Evolutionary conservation across 2,797 vertebrate genomes (phyloP).

Genomic region (Borostomias antarcticus): DNA sequence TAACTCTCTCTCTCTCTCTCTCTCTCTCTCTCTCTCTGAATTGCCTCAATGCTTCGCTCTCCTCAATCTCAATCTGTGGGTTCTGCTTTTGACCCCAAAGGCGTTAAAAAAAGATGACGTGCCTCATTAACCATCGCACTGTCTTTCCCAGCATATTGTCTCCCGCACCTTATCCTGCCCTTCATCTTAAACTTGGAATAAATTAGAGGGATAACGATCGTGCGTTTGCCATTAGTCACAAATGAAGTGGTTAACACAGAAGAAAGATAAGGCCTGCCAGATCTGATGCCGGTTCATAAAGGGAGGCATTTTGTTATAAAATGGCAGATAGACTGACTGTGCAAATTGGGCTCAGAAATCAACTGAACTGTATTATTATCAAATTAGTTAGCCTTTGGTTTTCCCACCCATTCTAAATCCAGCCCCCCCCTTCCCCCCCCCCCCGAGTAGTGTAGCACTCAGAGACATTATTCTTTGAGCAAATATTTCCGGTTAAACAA

Average conservation of each 20-base stretch:
- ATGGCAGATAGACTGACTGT: slow-evolving; percentile 67
- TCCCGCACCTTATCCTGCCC: slow-evolving; percentile 69
- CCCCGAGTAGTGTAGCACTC: slow-evolving; percentile 38
- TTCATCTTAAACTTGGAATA: slow-evolving; percentile 78
- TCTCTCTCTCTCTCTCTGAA: slow-evolving; percentile 42
- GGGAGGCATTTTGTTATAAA: slow-evolving; percentile 66
- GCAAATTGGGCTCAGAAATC: slow-evolving; percentile 74
- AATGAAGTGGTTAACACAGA: slow-evolving; percentile 79
- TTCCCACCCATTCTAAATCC: slow-evolving; percentile 54
- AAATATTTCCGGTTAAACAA: slow-evolving; percentile 60
- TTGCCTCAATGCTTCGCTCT: slow-evolving; percentile 52
- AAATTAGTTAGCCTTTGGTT: slow-evolving; percentile 70
- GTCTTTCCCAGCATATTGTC: slow-evolving; percentile 73
- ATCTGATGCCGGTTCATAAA: slow-evolving; percentile 74
- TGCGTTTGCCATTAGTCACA: slow-evolving; percentile 75
- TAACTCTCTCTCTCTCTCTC: slow-evolving; percentile 26
- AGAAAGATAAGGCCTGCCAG: slow-evolving; percentile 67
- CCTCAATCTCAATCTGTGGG: slow-evolving; percentile 59
- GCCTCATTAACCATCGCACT: slow-evolving; percentile 76
- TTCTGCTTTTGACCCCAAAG: slow-evolving; percentile 66
- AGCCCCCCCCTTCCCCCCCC: slow-evolving; percentile 24
- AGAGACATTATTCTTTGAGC: slow-evolving; percentile 58
- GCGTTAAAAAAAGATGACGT: slow-evolving; percentile 45
- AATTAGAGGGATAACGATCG: slow-evolving; percentile 77
- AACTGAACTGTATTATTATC: slow-evolving; percentile 67